Percentiles rank a stretch among this genome's conserved stretches.
phyloP scores from a whole-genome alignment of 2,113 vertebrate species.

The Rhodinocichla rosea region DNA sequence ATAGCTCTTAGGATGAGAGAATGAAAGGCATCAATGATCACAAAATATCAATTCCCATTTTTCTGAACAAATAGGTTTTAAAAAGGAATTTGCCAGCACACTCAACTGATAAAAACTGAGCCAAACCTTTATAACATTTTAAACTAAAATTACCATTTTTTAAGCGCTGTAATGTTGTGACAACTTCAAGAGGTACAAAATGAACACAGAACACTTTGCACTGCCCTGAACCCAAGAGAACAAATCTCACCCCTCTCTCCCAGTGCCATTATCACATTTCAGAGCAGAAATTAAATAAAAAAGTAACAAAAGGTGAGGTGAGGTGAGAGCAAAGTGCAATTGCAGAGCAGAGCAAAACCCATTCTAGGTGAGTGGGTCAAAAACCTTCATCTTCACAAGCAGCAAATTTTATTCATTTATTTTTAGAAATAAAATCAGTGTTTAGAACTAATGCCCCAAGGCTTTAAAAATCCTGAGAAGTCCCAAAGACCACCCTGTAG shows the following conservation, averaged over 20 bases:
- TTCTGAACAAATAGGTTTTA: neutral
- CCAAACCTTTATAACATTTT: neutral
- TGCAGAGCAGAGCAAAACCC: neutral
- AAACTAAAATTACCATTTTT: neutral
- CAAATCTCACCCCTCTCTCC: neutral
- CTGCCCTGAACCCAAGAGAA: neutral
- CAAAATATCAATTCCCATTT: neutral
- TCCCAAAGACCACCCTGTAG: neutral
- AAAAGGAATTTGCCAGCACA: neutral
- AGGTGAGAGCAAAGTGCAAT: neutral
- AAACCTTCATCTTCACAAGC: neutral
- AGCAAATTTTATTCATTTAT: neutral
- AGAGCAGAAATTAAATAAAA: neutral
- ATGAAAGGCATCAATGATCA: neutral
- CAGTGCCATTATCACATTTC: accelerated
- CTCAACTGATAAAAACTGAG: neutral
- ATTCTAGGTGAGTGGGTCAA: neutral
- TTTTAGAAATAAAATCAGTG: neutral
- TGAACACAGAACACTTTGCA: neutral
- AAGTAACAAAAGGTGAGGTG: neutral
- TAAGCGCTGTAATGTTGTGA: neutral
- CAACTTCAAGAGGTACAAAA: neutral
- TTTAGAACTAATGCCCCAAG: neutral
- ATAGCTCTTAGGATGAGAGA: neutral
- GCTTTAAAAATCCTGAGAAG: neutral